Evolutionary conservation across 2,888 invertebrate species (phyloP), one percentile per base, ranked within the genome.

Genomic region (Esperia sulphurella): DNA sequence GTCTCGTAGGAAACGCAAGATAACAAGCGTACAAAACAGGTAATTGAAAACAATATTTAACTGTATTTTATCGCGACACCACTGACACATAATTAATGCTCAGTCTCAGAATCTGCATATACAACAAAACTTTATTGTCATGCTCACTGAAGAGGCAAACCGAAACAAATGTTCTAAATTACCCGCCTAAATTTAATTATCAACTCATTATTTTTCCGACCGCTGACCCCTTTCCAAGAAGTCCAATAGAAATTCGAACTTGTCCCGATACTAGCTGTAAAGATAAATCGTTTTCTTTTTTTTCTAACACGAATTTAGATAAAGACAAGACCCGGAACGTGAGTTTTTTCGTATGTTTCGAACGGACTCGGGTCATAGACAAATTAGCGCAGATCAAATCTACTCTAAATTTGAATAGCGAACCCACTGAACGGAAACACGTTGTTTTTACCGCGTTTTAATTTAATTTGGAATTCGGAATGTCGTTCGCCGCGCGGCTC

Each of bases 351-450:
- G 14, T 42, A 9, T 28, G 33, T 28, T 59, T 57, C 45, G 59
- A 52, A 50, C 51, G 43, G 40, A 50, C 49, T 44, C 50, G 39
- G 43, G 80, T 78, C 87, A 83, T 85, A 88, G 89, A 89, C 87
- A 88, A 87, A 88, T 88, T 84, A 81, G 83, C 78, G 68, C 70
- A 82, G 89, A 88, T 88, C 77, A 69, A 81, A 88, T 88, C 87
- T 75, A 71, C 65, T 61, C 63, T 53, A 58, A 80, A 78, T 80
- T 82, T 79, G 75, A 82, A 82, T 79, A 79, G 66, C 61, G 75
- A 76, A 77, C 74, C 64, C 69, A 61, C 67, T 63, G 61, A 75
- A 71, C 80, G 82, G 80, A 82, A 81, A 86, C 77, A 75, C 79
- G 82, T 81, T 83, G 87, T 87, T 88, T 85, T 86, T 86, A 82